A percentile compares a stretch with the other conserved stretches of the same genome.
Evolutionary conservation across 2,888 invertebrate species (phyloP).

Genomic region (Sceliomorpha sp.): DNA sequence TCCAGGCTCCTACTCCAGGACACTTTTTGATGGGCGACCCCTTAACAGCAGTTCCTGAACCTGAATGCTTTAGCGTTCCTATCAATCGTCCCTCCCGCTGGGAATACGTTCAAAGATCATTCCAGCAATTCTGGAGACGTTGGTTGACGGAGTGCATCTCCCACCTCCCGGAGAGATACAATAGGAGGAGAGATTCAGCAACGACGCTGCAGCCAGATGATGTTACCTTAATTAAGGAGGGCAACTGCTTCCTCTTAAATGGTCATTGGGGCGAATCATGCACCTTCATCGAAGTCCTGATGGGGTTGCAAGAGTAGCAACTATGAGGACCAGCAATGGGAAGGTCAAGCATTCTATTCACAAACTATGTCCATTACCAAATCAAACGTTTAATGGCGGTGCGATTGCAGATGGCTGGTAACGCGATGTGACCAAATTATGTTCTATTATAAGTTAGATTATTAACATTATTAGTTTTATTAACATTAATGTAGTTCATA

Average conservation of each 20-base stretch:
- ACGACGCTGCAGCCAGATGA: not conserved
- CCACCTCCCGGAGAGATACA: constrained; percentile 2
- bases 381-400: not conserved
- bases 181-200: no score
- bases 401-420: no score
- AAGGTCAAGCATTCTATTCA: not conserved
- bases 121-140: constrained; percentile 16
- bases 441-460: no score
- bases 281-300: not conserved
- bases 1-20: constrained; percentile 68
- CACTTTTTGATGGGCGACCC: constrained; percentile 67
- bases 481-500: no score
- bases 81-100: constrained; percentile 55
- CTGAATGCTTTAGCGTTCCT: constrained; percentile 40
- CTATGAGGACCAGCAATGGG: not conserved
- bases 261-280: not conserved
- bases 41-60: constrained; percentile 52
- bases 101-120: constrained; percentile 9
- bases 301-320: not conserved
- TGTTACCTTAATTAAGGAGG: not conserved
- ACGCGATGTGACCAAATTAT: no score
- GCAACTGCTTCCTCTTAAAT: not conserved
- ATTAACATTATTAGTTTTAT: no score
- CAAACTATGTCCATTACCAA: not conserved
- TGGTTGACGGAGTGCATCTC: constrained; percentile 11